phyloP scores from a whole-genome alignment of 2,113 vertebrate species.

The Pangasianodon hypophthalmus region DNA sequence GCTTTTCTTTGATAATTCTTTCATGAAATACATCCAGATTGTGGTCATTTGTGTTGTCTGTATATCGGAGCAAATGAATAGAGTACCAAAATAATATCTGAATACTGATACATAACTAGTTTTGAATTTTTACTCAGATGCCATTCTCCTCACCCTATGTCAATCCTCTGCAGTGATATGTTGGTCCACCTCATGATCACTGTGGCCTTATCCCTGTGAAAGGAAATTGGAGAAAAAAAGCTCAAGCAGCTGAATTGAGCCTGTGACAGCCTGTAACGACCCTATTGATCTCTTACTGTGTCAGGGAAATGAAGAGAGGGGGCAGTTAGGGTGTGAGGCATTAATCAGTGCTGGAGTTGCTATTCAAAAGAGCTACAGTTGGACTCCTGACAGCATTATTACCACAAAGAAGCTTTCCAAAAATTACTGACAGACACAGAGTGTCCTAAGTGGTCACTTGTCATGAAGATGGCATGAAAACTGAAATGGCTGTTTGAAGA shows the following conservation, averaged over 20 bases:
- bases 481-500: not conserved
- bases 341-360: conserved; percentile 36
- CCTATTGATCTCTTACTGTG: conserved; percentile 45
- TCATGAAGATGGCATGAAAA: not conserved
- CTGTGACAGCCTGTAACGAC: conserved; percentile 37
- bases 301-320: conserved; percentile 36
- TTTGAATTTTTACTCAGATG: not conserved
- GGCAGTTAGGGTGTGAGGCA: conserved; percentile 36
- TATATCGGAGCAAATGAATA: no score
- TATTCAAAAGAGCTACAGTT: conserved; percentile 35
- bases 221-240: conserved; percentile 33
- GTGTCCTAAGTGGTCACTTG: conserved; percentile 21
- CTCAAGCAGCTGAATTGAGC: conserved; percentile 18
- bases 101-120: not conserved
- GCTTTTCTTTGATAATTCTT: no score
- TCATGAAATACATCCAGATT: no score
- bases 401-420: not conserved
- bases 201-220: not conserved
- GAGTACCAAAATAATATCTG: not conserved
- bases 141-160: not conserved
- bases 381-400: conserved; percentile 36
- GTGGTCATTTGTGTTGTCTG: no score
- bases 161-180: not conserved
- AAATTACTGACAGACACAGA: not conserved
- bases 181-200: conserved; percentile 16